Evolutionary conservation across 2,113 vertebrate species (phyloP), one percentile per base, ranked within the genome.

Genomic region (Microcebus murinus): DNA sequence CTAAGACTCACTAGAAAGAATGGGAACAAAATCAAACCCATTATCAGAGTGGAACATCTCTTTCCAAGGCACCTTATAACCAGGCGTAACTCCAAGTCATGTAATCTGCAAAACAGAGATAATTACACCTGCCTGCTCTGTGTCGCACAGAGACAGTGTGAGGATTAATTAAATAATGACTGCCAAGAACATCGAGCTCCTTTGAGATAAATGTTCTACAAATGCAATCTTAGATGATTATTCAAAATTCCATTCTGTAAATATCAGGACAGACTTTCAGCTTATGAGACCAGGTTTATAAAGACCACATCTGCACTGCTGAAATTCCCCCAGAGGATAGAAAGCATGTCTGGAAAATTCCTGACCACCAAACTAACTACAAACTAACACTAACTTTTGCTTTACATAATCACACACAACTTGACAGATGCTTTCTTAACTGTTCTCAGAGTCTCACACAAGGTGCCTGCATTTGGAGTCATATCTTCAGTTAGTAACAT

Each of bases 141-240:
- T 89, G 90, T 79, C 36, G 20, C 79, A 81, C 39, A 91, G 96
- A 96, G 96, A 95, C 80, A 77, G 91, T 82, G 50, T 8, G 42
- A 89, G 73, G 96, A 97, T 97, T 98, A 97, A 97, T 97, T 97
- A 98, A 97, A 97, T 96, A 95, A 97, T 93, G 95, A 94, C 94
- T 98, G 95, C 97, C 97, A 97, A 96, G 95, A 96, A 96, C 83
- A 87, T 34, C 0, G 4, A 85, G 79, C 84, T 96, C 95, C 97
- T 97, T 81, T 92, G 98, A 97, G 95, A 95, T 67, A 90, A 96
- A 88, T 3, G 85, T 70, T 95, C 94, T 93, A 65, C 65, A 96
- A 95, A 96, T 92, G 92, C 91, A 96, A 96, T 96, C 94, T 95
- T 92, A 87, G 93, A 87, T 97, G 94, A 94, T 97, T 97, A 97